phyloP scores from a whole-genome alignment of 1,140 invertebrate species.

The Bombus soroeensis region DNA sequence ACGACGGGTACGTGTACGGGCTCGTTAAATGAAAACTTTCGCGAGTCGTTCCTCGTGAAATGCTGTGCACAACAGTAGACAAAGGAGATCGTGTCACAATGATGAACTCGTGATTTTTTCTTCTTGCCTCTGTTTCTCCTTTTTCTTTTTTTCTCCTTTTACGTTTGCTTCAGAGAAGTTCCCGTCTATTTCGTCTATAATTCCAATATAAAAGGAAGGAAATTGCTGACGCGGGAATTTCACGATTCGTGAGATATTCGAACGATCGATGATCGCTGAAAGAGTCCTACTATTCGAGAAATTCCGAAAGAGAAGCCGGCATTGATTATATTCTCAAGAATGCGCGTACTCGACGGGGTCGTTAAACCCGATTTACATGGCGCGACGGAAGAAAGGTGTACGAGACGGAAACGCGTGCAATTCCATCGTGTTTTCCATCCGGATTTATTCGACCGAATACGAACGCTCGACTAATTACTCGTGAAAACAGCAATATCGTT shows the following conservation, averaged over 20 bases:
- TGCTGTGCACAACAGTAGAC: slow-evolving; percentile 20
- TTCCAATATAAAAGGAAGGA: slow-evolving; percentile 4
- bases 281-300: slow-evolving; percentile 31
- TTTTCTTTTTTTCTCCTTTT: neutral
- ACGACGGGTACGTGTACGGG: slow-evolving; percentile 1
- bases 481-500: neutral
- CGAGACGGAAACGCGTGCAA: neutral
- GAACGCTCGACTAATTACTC: neutral
- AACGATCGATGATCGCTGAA: slow-evolving; percentile 11
- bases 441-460: neutral
- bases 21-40: slow-evolving; percentile 46
- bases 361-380: slow-evolving; percentile 43
- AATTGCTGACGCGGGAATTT: slow-evolving; percentile 45
- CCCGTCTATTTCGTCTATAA: slow-evolving; percentile 20
- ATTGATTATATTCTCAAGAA: slow-evolving; percentile 44
- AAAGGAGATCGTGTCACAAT: slow-evolving; percentile 1
- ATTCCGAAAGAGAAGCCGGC: slow-evolving; percentile 38
- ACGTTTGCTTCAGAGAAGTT: neutral
- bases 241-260: slow-evolving; percentile 36
- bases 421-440: neutral
- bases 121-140: neutral
- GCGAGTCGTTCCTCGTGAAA: neutral
- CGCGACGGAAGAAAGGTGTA: neutral
- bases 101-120: neutral
- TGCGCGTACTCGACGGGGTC: slow-evolving; percentile 28